Conservation (phyloP, 2,797 vertebrate species). For the Enoplosus armatus region DNA sequence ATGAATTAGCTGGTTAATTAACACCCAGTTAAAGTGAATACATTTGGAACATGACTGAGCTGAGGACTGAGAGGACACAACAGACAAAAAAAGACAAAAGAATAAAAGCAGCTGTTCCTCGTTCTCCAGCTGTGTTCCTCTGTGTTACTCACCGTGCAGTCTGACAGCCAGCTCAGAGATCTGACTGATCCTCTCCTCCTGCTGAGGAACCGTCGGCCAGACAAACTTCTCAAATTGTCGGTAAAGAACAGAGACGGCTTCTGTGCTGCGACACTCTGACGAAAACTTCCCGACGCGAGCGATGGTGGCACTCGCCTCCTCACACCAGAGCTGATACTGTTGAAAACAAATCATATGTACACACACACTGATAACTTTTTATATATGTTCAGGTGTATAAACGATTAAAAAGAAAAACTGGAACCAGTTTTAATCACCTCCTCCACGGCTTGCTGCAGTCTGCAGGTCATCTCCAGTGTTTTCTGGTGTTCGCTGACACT, state of each 20-base stretch:
- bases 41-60: neutral
- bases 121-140: too few species aligned
- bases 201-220: constrained; percentile 88
- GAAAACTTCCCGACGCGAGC: constrained; percentile 90
- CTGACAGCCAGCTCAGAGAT: constrained; percentile 87
- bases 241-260: constrained; percentile 88
- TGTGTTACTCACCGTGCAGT: constrained; percentile 87
- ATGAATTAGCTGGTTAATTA: neutral
- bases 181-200: constrained; percentile 91
- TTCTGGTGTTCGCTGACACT: constrained; percentile 89
- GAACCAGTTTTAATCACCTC: constrained; percentile 82
- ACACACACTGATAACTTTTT: neutral
- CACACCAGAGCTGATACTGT: constrained; percentile 94
- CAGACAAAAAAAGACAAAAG: too few species aligned
- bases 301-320: constrained; percentile 92
- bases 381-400: too few species aligned
- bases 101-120: too few species aligned
- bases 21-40: neutral
- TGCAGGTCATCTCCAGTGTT: constrained; percentile 88
- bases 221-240: constrained; percentile 94
- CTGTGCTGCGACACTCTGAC: constrained; percentile 88
- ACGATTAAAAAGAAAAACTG: too few species aligned
- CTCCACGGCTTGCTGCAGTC: constrained; percentile 91
- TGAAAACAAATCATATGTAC: neutral
- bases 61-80: neutral